Percentiles rank a stretch among this genome's conserved stretches.
Conservation (phyloP, 2,797 vertebrate genomes). For the Myotis daubentonii region DNA sequence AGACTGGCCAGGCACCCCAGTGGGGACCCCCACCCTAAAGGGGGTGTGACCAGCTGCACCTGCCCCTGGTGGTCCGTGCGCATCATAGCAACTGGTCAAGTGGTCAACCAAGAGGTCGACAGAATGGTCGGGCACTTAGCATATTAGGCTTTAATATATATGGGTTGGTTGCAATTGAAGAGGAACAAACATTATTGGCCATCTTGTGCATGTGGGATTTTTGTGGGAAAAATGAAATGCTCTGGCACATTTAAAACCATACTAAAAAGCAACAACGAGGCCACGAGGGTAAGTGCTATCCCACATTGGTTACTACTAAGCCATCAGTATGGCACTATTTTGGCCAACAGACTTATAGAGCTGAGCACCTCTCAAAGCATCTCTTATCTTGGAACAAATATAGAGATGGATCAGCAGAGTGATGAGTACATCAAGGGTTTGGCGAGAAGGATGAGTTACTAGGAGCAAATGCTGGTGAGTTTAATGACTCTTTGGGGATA, state of each 20-base stretch:
- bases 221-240: slow-evolving; percentile 34
- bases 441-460: slow-evolving; percentile 35
- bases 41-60: no score
- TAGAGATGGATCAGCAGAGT: background rate
- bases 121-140: no score
- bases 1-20: no score
- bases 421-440: slow-evolving; percentile 45
- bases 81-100: no score
- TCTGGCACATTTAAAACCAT: background rate
- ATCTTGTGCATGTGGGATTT: background rate
- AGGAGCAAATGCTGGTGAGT: slow-evolving; percentile 40
- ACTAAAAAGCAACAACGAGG: background rate
- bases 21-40: no score
- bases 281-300: background rate
- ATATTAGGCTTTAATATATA: no score
- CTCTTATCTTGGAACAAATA: slow-evolving; percentile 57
- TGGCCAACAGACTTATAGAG: background rate
- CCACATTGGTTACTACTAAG: background rate
- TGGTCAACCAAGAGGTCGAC: accelerated
- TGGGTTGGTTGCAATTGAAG: background rate
- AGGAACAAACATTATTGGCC: background rate
- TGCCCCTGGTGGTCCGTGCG: no score
- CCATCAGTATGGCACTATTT: background rate
- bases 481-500: slow-evolving; percentile 52
- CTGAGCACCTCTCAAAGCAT: slow-evolving; percentile 27